phyloP scores from a whole-genome alignment of 2,113 vertebrate genomes.

The Crypturellus undulatus region DNA sequence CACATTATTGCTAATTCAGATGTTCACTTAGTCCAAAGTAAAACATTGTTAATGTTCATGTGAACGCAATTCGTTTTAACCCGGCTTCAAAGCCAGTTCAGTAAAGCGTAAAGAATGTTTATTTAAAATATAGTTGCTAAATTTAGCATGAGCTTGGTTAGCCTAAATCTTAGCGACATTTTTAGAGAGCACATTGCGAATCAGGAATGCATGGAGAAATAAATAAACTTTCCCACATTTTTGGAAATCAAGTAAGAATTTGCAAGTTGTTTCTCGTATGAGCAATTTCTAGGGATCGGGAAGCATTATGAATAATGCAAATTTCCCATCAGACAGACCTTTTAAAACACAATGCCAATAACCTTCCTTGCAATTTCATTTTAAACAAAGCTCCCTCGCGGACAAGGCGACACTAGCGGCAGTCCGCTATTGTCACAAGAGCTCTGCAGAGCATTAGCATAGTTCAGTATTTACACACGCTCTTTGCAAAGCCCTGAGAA shows the following conservation, averaged over 20 bases:
- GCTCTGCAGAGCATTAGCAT: neutral
- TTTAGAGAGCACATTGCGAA: slow-evolving; percentile 86
- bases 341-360: neutral
- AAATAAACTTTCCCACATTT: slow-evolving; percentile 97
- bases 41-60: slow-evolving; percentile 42
- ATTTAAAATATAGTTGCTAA: slow-evolving; percentile 84
- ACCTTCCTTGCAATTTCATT: neutral
- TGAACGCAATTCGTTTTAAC: slow-evolving; percentile 23
- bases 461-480: slow-evolving; percentile 36
- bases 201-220: slow-evolving; percentile 96
- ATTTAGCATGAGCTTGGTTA: slow-evolving; percentile 85
- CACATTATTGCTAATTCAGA: slow-evolving; percentile 54
- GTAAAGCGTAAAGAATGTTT: slow-evolving; percentile 78
- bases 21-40: neutral
- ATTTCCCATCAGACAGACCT: neutral
- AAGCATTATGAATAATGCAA: neutral
- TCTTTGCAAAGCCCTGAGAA: neutral
- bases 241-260: slow-evolving; percentile 82
- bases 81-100: slow-evolving; percentile 58
- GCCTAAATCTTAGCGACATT: slow-evolving; percentile 76
- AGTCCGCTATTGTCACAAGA: neutral
- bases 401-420: neutral
- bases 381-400: neutral
- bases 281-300: neutral
- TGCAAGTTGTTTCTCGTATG: slow-evolving; percentile 81